These are phyloP conservation scores for Nycticebus coucang DNA, from an alignment of 2,113 vertebrate genomes.

Conservation along the genomic window DNA sequence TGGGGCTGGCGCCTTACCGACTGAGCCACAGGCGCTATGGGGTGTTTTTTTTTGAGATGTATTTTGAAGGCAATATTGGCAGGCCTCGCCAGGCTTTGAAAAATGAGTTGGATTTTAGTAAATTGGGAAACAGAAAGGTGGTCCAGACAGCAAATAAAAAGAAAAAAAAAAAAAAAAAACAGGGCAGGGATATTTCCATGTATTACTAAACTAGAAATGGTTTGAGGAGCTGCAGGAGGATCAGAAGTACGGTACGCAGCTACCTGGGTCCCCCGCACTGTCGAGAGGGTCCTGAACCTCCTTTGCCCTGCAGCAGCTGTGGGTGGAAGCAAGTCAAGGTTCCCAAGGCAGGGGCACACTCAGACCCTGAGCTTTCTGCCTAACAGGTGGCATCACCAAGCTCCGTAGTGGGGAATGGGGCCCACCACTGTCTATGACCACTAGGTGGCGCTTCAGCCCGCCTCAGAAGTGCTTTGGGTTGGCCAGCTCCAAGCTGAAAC, in stretches of 20 bases:
- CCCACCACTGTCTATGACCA: not conserved
- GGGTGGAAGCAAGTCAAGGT: not conserved
- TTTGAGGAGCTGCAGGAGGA: not conserved
- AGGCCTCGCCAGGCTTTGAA: not conserved
- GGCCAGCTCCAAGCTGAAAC: not conserved
- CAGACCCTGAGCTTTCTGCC: not conserved
- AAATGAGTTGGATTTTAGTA: not conserved
- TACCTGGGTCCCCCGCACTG: not conserved
- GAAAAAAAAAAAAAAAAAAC: not conserved
- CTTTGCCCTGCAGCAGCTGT: not conserved
- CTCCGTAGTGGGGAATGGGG: not conserved
- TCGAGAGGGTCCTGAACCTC: too few species aligned
- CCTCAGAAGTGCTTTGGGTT: not conserved
- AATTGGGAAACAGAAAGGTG: not conserved
- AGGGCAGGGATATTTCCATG: not conserved
- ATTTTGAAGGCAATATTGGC: not conserved
- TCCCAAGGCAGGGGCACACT: not conserved
- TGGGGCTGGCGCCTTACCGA: too few species aligned
- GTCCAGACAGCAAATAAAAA: not conserved
- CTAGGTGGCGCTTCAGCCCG: slow-evolving; percentile 76
- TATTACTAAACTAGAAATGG: not conserved
- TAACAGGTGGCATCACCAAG: rapidly evolving
- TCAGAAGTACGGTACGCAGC: not conserved
- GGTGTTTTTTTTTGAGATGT: not conserved
- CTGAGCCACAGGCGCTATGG: too few species aligned